phyloP scores from a whole-genome alignment of 2,113 vertebrate genomes.

The Embiotoca jacksoni region DNA sequence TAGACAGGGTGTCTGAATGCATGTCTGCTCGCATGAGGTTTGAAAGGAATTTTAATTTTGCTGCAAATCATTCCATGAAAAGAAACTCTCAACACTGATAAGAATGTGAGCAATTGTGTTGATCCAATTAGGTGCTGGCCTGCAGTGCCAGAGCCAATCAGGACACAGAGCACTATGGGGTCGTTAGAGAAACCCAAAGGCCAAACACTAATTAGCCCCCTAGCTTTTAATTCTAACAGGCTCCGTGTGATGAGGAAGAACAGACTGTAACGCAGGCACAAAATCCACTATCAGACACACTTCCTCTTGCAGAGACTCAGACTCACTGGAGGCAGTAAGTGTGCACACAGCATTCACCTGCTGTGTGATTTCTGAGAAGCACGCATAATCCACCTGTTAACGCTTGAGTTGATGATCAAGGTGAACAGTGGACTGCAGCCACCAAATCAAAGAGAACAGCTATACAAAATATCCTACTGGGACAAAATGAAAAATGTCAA shows the following conservation, averaged over 20 bases:
- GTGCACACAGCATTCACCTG: slow-evolving; percentile 40
- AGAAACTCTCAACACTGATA: slow-evolving; percentile 44
- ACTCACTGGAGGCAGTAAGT: slow-evolving; percentile 32
- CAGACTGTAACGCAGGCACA: slow-evolving; percentile 11
- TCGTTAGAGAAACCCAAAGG: slow-evolving; percentile 62
- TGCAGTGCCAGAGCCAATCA: slow-evolving; percentile 69
- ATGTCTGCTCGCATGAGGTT: neutral
- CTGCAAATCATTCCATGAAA: slow-evolving; percentile 32
- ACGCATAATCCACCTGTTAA: slow-evolving; percentile 58
- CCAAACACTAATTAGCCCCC: slow-evolving; percentile 72
- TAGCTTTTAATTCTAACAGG: slow-evolving; percentile 54
- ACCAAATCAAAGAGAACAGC: slow-evolving; percentile 56
- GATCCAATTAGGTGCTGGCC: slow-evolving; percentile 76
- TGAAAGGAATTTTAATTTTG: slow-evolving; percentile 12
- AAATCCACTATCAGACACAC: slow-evolving; percentile 39
- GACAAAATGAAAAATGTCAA: slow-evolving; percentile 41
- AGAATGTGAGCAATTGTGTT: slow-evolving; percentile 74
- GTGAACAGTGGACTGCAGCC: slow-evolving; percentile 42
- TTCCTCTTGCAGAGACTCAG: slow-evolving; percentile 36
- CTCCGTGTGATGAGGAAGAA: slow-evolving; percentile 61
- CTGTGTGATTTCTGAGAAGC: slow-evolving; percentile 42
- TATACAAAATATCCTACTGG: slow-evolving; percentile 40
- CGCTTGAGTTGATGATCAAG: slow-evolving; percentile 51
- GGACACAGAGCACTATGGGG: slow-evolving; percentile 61
- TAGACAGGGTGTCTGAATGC: neutral